Percentiles rank a stretch among this genome's conserved stretches.
Evolutionary conservation across 1,140 invertebrate genomes (phyloP).

Genomic region (Drosophila athabasca): DNA sequence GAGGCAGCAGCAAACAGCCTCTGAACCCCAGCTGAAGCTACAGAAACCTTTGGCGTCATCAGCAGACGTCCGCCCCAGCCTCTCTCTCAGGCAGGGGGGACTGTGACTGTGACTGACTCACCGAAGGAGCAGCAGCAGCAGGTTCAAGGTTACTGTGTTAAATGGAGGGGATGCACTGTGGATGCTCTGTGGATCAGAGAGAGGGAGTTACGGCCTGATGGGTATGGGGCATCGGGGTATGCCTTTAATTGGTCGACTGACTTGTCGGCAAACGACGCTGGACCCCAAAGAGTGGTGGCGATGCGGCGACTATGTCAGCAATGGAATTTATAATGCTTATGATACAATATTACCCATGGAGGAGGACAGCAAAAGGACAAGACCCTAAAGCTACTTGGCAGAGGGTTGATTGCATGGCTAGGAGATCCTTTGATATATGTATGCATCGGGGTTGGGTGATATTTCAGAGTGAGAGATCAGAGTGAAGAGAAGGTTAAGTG

Average conservation of each 20-base stretch:
- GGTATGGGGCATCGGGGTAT: slow-evolving; percentile 35
- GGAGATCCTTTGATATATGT: no score
- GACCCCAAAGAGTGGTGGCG: slow-evolving; percentile 15
- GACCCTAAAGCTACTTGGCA: slow-evolving; percentile 2
- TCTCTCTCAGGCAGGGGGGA: slow-evolving; percentile 28
- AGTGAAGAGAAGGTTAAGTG: no score
- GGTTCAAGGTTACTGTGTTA: slow-evolving; percentile 83
- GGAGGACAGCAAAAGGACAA: slow-evolving; percentile 9
- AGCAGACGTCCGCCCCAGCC: neutral
- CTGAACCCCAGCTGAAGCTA: slow-evolving; percentile 42
- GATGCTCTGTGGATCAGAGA: neutral
- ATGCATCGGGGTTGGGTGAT: no score
- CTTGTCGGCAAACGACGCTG: slow-evolving; percentile 60
- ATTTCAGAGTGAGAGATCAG: no score
- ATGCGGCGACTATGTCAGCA: slow-evolving; percentile 62
- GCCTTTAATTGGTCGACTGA: slow-evolving; percentile 77
- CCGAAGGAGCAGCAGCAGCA: slow-evolving; percentile 37
- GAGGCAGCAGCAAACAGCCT: slow-evolving; percentile 39
- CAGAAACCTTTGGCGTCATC: slow-evolving; percentile 12
- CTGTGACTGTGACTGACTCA: slow-evolving; percentile 71
- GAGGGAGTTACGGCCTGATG: slow-evolving; percentile 15
- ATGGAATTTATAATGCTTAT: slow-evolving; percentile 80
- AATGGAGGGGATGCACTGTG: slow-evolving; percentile 33
- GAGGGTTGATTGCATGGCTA: no score
- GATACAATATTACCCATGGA: slow-evolving; percentile 52